phyloP scores from a whole-genome alignment of 1,140 invertebrate genomes.

The Triops longicaudatus region DNA sequence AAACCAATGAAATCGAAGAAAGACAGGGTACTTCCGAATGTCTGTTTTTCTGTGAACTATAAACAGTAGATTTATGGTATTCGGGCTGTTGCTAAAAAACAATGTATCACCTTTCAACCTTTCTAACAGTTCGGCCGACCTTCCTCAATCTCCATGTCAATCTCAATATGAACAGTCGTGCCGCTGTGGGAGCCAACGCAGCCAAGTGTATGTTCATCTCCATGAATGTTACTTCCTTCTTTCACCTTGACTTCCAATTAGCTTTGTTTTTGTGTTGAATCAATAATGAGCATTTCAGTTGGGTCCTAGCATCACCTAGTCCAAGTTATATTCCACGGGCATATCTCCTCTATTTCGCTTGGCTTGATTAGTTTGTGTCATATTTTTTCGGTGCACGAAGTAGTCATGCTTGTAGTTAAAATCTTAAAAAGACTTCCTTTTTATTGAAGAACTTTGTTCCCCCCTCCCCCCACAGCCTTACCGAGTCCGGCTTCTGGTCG shows the following conservation, averaged over 20 bases:
- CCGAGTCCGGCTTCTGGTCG: constrained; percentile 68
- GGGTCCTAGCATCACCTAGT: not conserved
- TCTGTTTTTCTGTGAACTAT: not conserved
- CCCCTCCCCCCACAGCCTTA: not conserved
- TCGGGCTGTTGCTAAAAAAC: constrained; percentile 20
- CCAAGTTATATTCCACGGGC: not conserved
- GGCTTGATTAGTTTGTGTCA: not conserved
- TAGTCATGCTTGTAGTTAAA: not conserved
- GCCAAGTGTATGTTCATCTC: constrained; percentile 45
- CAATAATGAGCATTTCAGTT: not conserved
- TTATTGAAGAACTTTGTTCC: not conserved
- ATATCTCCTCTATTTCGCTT: not conserved
- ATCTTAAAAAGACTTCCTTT: not conserved
- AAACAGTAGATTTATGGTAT: constrained; percentile 18
- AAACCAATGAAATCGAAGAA: not conserved
- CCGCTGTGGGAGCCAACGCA: constrained; percentile 63
- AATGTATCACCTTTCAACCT: constrained; percentile 25
- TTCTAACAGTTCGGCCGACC: constrained; percentile 87
- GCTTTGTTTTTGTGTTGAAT: not conserved
- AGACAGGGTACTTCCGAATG: not conserved
- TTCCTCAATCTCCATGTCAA: constrained; percentile 92
- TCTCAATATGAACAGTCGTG: constrained; percentile 49
- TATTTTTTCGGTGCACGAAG: not conserved
- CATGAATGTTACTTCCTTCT: constrained; percentile 18
- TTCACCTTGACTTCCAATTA: not conserved